phyloP scores from a whole-genome alignment of 2,888 invertebrate species.

The Pteria penguin region DNA sequence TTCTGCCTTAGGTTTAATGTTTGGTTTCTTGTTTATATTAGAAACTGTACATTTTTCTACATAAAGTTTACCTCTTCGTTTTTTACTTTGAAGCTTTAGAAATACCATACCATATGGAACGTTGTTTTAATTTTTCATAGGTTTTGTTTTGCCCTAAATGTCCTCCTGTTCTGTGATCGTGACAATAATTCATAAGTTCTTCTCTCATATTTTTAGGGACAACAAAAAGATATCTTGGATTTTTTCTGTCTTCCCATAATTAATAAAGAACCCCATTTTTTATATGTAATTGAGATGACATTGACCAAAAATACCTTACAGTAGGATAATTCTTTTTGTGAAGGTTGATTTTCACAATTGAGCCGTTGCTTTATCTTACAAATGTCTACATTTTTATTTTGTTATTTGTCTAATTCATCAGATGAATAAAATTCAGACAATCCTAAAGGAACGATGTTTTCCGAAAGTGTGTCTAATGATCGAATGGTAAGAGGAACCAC shows the following conservation, averaged over 20 bases:
- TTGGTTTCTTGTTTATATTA: slow-evolving; percentile 23
- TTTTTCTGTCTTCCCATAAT: background rate
- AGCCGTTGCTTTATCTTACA: background rate
- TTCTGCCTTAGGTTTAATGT: background rate
- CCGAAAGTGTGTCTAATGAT: too few species aligned
- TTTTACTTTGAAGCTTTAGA: background rate
- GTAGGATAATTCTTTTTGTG: background rate
- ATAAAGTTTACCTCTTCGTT: slow-evolving; percentile 12
- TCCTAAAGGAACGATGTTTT: background rate
- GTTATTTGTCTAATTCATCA: background rate
- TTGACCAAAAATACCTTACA: slow-evolving; percentile 6
- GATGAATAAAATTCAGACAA: background rate
- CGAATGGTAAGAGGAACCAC: too few species aligned
- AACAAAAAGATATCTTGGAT: background rate
- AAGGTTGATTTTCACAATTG: background rate
- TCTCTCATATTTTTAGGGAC: background rate
- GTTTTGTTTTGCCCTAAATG: slow-evolving; percentile 31
- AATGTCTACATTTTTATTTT: background rate
- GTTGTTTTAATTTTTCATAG: background rate
- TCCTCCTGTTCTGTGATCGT: slow-evolving; percentile 8
- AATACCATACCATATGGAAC: slow-evolving; percentile 17
- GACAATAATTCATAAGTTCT: slow-evolving; percentile 3
- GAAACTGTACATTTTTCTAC: slow-evolving; percentile 2
- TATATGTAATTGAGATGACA: background rate
- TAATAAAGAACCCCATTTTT: background rate